A percentile compares a stretch with the other conserved stretches of the same genome.
These are phyloP conservation scores for Ardeotis arabs DNA, from an alignment of 2,113 vertebrate genomes.

Conservation along the genomic window DNA sequence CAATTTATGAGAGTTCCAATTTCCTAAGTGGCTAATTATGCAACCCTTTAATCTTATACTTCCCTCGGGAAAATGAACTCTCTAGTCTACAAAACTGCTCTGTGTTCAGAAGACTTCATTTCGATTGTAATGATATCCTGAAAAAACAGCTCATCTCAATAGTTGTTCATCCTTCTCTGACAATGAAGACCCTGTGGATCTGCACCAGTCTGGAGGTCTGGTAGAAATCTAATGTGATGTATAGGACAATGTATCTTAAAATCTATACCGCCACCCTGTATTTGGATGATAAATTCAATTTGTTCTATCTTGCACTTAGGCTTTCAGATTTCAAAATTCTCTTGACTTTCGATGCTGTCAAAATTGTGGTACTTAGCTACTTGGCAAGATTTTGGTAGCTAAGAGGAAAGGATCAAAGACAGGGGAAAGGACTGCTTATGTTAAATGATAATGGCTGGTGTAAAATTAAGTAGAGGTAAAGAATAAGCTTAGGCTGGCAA, in stretches of 20 bases:
- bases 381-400: neutral
- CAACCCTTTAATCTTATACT: conserved; percentile 23
- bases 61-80: neutral
- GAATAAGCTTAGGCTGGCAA: neutral
- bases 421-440: neutral
- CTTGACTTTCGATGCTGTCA: neutral
- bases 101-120: neutral
- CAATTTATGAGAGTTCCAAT: conserved; percentile 19
- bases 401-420: neutral
- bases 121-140: neutral
- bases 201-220: neutral
- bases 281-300: neutral
- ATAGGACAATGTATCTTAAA: neutral
- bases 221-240: neutral
- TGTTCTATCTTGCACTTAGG: neutral
- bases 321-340: neutral
- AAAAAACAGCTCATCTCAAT: neutral
- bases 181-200: neutral
- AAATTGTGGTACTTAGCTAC: neutral
- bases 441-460: neutral
- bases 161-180: neutral
- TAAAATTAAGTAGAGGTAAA: neutral
- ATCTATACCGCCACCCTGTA: neutral
- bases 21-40: conserved; percentile 30
- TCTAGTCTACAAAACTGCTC: neutral